Percentiles rank a stretch among this genome's conserved stretches.
These are phyloP conservation scores for Habropoda laboriosa DNA, from an alignment of 1,140 invertebrate genomes.

Conservation along the genomic window DNA sequence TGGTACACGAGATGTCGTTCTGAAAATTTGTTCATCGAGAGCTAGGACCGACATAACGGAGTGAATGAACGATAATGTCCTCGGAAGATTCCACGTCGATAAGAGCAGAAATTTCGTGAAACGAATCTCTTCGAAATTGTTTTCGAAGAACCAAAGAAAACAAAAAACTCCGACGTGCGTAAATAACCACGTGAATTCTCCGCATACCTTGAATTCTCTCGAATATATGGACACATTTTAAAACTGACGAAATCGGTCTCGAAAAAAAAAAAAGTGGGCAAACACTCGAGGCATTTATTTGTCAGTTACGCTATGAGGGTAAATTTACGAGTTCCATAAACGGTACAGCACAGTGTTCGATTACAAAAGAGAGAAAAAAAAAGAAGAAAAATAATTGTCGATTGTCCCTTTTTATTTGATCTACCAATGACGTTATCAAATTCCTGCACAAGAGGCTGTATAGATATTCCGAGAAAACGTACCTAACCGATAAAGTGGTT, in stretches of 20 bases:
- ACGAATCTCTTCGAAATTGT: not conserved
- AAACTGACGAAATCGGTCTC: not conserved
- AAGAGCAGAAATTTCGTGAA: not conserved
- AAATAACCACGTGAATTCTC: not conserved
- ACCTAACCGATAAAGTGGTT: not conserved
- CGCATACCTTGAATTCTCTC: not conserved
- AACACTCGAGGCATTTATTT: conserved; percentile 1
- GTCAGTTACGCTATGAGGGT: not conserved
- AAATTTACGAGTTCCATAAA: conserved; percentile 27
- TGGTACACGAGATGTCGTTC: too few species aligned
- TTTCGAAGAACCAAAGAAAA: not conserved
- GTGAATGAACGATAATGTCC: too few species aligned
- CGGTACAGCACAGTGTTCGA: not conserved
- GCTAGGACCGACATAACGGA: too few species aligned
- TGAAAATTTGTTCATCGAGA: not conserved
- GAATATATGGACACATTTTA: not conserved
- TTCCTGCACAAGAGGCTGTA: not conserved
- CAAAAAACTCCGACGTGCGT: not conserved
- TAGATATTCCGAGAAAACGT: not conserved
- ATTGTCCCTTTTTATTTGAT: not conserved
- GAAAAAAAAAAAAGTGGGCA: not conserved
- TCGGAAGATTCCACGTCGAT: not conserved
- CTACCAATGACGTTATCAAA: not conserved
- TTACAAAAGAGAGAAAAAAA: too few species aligned
- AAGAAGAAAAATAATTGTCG: too few species aligned